Percentiles rank a stretch among this genome's conserved stretches.
Evolutionary conservation across 2,888 invertebrate species (phyloP).

Genomic region (Scaptomyza cyrtandrae): DNA sequence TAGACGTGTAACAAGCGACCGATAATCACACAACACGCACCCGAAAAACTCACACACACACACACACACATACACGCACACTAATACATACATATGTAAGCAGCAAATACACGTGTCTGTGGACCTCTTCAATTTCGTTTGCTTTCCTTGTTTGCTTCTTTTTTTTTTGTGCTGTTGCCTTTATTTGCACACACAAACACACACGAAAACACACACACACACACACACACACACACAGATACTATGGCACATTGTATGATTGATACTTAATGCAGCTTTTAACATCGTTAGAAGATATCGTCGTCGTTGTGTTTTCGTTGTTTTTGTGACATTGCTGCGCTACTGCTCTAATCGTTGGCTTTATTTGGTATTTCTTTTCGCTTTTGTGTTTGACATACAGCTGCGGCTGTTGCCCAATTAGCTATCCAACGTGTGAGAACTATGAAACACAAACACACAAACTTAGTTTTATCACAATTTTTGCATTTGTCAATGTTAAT

Average conservation of each 20-base stretch:
- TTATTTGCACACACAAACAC: slow-evolving; percentile 13
- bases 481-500: slow-evolving; percentile 77
- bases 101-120: slow-evolving; percentile 57
- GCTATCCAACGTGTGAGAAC: slow-evolving; percentile 55
- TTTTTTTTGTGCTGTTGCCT: slow-evolving; percentile 17
- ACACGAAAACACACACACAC: slow-evolving; percentile 10
- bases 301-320: slow-evolving; percentile 50
- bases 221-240: slow-evolving; percentile 1
- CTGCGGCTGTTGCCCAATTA: slow-evolving; percentile 66
- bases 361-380: slow-evolving; percentile 72
- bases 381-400: slow-evolving; percentile 71
- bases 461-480: slow-evolving; percentile 32
- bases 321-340: slow-evolving; percentile 11
- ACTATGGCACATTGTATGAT: slow-evolving; percentile 53
- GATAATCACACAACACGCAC: slow-evolving; percentile 70
- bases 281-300: slow-evolving; percentile 70
- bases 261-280: slow-evolving; percentile 77
- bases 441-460: not conserved
- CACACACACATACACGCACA: slow-evolving; percentile 5
- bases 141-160: slow-evolving; percentile 33
- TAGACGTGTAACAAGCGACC: slow-evolving; percentile 77
- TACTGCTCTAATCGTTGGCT: slow-evolving; percentile 59
- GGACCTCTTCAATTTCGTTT: slow-evolving; percentile 59
- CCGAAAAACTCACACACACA: slow-evolving; percentile 8
- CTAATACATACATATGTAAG: slow-evolving; percentile 7